Evolutionary conservation across 2,797 vertebrate species (phyloP).

Genomic region (Bryconaethiops microstoma): DNA sequence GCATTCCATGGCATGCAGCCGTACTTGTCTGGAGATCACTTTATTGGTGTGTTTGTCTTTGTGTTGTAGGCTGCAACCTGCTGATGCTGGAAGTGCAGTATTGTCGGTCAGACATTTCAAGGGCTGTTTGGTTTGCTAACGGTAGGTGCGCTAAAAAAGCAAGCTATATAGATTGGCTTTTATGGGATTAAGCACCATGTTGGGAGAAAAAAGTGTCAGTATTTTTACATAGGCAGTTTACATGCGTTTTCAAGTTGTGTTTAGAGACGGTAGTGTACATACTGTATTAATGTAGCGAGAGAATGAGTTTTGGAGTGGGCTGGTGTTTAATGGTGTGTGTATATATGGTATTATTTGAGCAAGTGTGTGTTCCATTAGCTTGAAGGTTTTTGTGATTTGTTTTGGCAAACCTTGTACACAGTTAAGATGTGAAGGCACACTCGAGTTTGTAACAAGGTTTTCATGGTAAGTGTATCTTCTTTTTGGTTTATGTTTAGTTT

Average conservation of each 20-base stretch:
- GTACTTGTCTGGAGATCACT: conserved; percentile 8
- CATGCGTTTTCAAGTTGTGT: background rate
- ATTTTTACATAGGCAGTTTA: background rate
- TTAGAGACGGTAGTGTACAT: background rate
- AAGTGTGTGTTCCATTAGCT: background rate
- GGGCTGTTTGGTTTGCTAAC: conserved; percentile 57
- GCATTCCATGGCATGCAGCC: background rate
- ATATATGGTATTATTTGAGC: background rate
- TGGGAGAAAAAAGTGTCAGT: conserved; percentile 14
- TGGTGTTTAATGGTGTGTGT: background rate
- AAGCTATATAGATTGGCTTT: background rate
- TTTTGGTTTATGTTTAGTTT: background rate
- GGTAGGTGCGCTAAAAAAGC: conserved; percentile 37
- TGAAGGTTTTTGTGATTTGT: background rate
- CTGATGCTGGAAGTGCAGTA: conserved; percentile 54
- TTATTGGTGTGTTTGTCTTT: conserved; percentile 44
- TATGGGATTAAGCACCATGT: conserved; percentile 5
- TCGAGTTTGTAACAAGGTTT: background rate
- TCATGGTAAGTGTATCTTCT: background rate
- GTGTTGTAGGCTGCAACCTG: conserved; percentile 55
- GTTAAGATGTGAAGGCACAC: background rate
- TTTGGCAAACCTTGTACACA: background rate
- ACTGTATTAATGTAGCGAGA: background rate
- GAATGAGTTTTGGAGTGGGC: background rate
- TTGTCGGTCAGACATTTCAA: conserved; percentile 55